A percentile compares a stretch with the other conserved stretches of the same genome.
phyloP scores from a whole-genome alignment of 1,140 invertebrate genomes.

The Drosophila jambulina region DNA sequence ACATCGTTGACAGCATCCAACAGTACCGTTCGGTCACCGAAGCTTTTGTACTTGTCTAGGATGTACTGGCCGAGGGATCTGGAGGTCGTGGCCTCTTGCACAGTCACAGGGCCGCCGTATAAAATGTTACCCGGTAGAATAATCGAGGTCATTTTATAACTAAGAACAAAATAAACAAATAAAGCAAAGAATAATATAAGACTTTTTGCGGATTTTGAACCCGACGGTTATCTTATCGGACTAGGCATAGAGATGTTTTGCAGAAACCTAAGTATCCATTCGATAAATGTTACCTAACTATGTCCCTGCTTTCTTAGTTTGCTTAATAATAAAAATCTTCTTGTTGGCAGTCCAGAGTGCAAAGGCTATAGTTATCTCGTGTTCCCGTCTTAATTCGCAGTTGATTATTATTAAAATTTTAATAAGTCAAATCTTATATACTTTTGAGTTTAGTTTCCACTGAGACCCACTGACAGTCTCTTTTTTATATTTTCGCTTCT shows the following conservation, averaged over 20 bases:
- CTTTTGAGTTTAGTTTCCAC: too few species aligned
- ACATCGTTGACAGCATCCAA: slow-evolving; percentile 85
- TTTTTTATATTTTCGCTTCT: slow-evolving; percentile 11
- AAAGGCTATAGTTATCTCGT: background rate
- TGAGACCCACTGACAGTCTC: slow-evolving; percentile 14
- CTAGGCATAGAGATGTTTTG: background rate
- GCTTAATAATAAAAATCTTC: background rate
- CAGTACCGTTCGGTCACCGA: slow-evolving; percentile 60
- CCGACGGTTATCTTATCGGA: slow-evolving; percentile 27
- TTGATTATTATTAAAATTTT: background rate
- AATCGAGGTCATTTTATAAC: slow-evolving; percentile 57
- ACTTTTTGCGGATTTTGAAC: too few species aligned
- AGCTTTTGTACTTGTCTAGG: slow-evolving; percentile 60
- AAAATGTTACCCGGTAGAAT: slow-evolving; percentile 75
- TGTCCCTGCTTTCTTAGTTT: slow-evolving; percentile 2
- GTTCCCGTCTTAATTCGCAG: background rate
- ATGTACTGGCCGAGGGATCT: slow-evolving; percentile 72
- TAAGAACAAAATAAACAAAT: slow-evolving; percentile 20
- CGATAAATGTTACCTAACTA: slow-evolving; percentile 11
- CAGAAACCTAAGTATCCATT: background rate
- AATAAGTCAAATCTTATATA: background rate
- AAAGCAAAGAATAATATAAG: too few species aligned
- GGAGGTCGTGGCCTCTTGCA: slow-evolving; percentile 58
- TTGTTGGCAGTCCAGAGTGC: background rate
- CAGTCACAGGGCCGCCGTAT: slow-evolving; percentile 67